These are phyloP conservation scores for Falco berigora DNA, from an alignment of 2,797 vertebrate genomes.

Conservation along the genomic window DNA sequence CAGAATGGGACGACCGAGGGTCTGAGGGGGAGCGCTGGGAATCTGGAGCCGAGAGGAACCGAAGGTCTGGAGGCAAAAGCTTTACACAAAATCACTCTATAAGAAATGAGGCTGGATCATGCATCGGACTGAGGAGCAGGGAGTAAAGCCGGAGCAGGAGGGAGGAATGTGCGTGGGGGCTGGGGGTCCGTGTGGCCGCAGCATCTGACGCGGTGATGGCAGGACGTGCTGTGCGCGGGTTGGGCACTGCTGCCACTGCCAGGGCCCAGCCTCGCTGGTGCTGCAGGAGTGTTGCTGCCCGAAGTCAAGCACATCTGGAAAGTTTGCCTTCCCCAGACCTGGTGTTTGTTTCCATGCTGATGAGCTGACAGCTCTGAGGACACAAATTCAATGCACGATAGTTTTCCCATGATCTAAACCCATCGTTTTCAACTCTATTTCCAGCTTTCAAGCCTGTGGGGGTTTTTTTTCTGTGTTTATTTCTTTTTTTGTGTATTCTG, in stretches of 20 bases:
- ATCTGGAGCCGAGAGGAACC: not conserved
- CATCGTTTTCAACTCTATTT: not conserved
- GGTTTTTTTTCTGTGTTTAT: not conserved
- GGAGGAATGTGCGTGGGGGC: fast-evolving
- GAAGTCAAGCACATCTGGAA: not conserved
- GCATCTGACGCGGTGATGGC: fast-evolving
- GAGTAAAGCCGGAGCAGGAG: fast-evolving
- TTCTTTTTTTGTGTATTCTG: not conserved
- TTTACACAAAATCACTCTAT: fast-evolving
- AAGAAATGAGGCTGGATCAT: fast-evolving
- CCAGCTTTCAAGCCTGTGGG: not conserved
- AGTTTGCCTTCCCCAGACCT: not conserved
- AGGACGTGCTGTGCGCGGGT: not conserved
- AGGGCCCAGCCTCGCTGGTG: not conserved
- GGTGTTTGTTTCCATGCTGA: not conserved
- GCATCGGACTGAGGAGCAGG: fast-evolving
- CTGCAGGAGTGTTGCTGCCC: fast-evolving
- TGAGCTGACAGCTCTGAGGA: not conserved
- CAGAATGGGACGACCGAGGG: fast-evolving
- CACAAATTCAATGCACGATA: not conserved
- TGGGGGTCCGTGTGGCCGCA: fast-evolving
- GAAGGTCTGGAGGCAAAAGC: not conserved
- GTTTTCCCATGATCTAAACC: not conserved
- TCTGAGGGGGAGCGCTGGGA: not conserved
- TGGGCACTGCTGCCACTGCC: not conserved